Evolutionary conservation across 1,140 invertebrate genomes (phyloP).

Genomic region (Caenorhabditis remanei): DNA sequence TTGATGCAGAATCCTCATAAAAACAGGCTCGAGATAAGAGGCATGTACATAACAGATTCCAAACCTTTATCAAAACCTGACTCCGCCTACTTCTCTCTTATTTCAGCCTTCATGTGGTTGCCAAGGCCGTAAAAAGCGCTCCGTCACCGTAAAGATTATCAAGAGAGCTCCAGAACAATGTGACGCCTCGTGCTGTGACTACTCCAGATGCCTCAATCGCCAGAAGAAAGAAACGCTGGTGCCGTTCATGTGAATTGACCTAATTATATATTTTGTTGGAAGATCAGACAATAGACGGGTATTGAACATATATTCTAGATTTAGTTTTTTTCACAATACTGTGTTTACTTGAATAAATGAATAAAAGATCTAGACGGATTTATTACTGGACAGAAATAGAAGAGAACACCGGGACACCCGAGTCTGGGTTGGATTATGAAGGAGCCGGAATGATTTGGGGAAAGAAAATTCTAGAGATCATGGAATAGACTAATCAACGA

Average conservation of each 20-base stretch:
- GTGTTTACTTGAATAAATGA: no score
- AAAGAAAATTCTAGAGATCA: not conserved
- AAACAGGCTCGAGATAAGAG: no score
- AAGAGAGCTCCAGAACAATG: slow-evolving; percentile 13
- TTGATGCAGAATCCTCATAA: no score
- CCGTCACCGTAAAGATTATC: not conserved
- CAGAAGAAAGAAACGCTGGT: slow-evolving; percentile 52
- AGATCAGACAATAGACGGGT: slow-evolving; percentile 1
- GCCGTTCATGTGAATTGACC: slow-evolving; percentile 18
- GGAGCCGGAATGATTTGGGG: slow-evolving; percentile 27
- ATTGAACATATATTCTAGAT: no score
- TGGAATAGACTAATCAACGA: not conserved
- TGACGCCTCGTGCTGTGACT: slow-evolving; percentile 15
- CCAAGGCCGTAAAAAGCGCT: slow-evolving; percentile 29
- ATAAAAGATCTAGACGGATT: not conserved
- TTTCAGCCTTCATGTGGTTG: slow-evolving; percentile 6
- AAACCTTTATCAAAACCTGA: no score
- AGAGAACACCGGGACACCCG: slow-evolving; percentile 28
- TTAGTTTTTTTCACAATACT: no score
- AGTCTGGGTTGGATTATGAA: slow-evolving; percentile 21
- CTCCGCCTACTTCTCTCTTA: no score
- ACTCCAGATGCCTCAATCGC: slow-evolving; percentile 24
- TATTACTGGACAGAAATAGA: not conserved
- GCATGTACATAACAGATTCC: no score
- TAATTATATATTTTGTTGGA: not conserved